These are phyloP conservation scores for Sylvia atricapilla DNA, from an alignment of 2,113 vertebrate species.

Conservation along the genomic window DNA sequence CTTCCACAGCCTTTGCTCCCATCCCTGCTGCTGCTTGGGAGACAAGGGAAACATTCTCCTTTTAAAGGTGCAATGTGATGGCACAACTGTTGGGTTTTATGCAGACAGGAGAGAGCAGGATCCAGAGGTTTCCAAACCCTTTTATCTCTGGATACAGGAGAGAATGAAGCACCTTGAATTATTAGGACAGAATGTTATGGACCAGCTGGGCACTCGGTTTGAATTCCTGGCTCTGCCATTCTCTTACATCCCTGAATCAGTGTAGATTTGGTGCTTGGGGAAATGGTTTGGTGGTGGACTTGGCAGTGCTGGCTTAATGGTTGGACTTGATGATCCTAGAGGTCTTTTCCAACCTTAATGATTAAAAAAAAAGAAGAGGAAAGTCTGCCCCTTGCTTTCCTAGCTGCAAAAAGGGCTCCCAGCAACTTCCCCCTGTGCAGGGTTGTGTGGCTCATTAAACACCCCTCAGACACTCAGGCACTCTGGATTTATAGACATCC, in stretches of 20 bases:
- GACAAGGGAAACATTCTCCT: neutral
- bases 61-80: neutral
- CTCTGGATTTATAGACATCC: neutral
- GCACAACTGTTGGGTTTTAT: neutral
- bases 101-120: neutral
- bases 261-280: neutral
- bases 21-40: neutral
- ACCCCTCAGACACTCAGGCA: neutral
- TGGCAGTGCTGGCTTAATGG: neutral
- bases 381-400: neutral
- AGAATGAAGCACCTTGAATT: neutral
- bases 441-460: neutral
- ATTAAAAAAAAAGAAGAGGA: neutral
- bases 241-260: neutral
- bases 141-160: neutral
- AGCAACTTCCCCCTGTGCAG: neutral
- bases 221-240: neutral
- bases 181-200: neutral
- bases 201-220: neutral
- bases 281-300: neutral
- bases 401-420: neutral
- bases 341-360: neutral
- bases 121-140: neutral
- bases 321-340: neutral
- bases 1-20: slow-evolving; percentile 33